Percentiles rank a stretch among this genome's conserved stretches.
These are phyloP conservation scores for Anser cygnoides DNA, from an alignment of 2,113 vertebrate species.

Conservation along the genomic window DNA sequence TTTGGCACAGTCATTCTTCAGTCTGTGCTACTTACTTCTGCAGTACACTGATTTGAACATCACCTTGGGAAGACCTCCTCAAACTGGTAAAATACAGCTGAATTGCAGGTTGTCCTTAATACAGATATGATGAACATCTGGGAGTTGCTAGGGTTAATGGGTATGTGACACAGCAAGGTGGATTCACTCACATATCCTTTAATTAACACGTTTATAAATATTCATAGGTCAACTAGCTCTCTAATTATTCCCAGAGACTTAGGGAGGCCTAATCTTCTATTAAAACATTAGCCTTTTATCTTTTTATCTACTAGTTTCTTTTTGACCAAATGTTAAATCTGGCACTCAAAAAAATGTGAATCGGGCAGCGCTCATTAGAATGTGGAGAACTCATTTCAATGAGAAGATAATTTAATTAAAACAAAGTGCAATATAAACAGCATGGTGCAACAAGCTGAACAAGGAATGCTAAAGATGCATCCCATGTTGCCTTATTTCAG, in stretches of 20 bases:
- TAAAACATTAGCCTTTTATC: constrained; percentile 9
- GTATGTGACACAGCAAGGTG: constrained; percentile 3
- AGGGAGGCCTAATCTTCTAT: background rate
- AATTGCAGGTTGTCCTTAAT: background rate
- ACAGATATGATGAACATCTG: background rate
- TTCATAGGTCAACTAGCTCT: constrained; percentile 56
- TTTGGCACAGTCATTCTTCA: background rate
- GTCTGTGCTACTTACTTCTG: background rate
- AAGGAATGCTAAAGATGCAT: background rate
- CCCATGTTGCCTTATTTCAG: background rate
- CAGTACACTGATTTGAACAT: background rate
- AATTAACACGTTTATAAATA: constrained; percentile 68
- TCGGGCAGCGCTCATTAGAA: background rate
- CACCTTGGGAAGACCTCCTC: background rate
- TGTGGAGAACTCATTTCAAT: background rate
- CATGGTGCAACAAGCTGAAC: background rate
- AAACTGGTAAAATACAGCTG: background rate
- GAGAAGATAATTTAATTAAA: constrained; percentile 41
- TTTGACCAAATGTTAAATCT: constrained; percentile 1
- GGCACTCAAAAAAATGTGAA: background rate
- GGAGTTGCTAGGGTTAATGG: constrained; percentile 26
- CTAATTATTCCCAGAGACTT: constrained; percentile 51
- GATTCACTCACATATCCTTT: constrained; percentile 24
- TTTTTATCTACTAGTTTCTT: background rate
- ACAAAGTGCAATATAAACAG: background rate